Conservation (phyloP, 2,888 invertebrate genomes). For the Caenorhabditis imperialis region DNA sequence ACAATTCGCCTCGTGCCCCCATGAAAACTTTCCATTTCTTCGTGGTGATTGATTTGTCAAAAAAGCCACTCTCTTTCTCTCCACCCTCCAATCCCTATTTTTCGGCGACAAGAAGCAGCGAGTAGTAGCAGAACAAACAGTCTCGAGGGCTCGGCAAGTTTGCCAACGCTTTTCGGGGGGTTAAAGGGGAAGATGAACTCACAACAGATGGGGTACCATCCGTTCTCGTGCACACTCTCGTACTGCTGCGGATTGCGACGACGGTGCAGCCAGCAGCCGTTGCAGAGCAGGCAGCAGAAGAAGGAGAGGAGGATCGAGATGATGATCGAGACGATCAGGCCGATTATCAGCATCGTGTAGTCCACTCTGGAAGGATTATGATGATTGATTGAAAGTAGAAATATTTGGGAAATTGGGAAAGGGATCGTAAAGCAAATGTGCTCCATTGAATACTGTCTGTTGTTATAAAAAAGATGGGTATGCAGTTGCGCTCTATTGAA, state of each 20-base stretch:
- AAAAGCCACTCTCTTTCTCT: not conserved
- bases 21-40: too few species aligned
- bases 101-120: constrained; percentile 3
- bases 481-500: too few species aligned
- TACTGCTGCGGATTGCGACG: constrained; percentile 76
- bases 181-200: constrained; percentile 47
- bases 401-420: too few species aligned
- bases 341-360: constrained; percentile 75
- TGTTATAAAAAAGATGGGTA: too few species aligned
- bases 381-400: too few species aligned
- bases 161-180: constrained; percentile 37
- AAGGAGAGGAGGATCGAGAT: constrained; percentile 74
- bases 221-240: constrained; percentile 72
- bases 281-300: constrained; percentile 76
- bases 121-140: constrained; percentile 31
- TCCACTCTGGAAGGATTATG: constrained; percentile 75
- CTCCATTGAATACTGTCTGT: too few species aligned
- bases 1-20: too few species aligned
- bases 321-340: constrained; percentile 75
- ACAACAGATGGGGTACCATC: constrained; percentile 78
- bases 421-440: too few species aligned
- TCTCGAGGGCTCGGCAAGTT: constrained; percentile 11
- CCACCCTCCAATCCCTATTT: constrained; percentile 2
- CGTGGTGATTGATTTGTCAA: too few species aligned
- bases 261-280: constrained; percentile 77